Evolutionary conservation across 1,140 invertebrate genomes (phyloP).

Genomic region (Charaxes varanes): DNA sequence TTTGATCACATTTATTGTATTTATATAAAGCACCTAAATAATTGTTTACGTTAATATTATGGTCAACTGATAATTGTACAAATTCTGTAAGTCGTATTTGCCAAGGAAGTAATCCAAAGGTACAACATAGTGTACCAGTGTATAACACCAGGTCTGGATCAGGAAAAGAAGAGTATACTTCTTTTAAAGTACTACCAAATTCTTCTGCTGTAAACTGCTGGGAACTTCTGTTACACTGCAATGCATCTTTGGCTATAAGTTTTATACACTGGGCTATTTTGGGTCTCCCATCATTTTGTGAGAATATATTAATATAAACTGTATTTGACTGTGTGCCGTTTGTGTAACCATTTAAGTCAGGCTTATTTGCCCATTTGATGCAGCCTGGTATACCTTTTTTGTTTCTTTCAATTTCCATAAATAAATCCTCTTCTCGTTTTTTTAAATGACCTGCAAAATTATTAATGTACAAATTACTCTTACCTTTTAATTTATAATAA

Average conservation of each 20-base stretch:
- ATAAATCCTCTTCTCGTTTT: conserved; percentile 73
- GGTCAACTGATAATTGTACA: conserved; percentile 74
- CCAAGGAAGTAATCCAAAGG: conserved; percentile 81
- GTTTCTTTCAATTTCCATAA: conserved; percentile 69
- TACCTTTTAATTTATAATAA: no score
- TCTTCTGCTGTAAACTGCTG: conserved; percentile 51
- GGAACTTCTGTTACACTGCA: conserved; percentile 27
- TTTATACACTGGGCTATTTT: conserved; percentile 66
- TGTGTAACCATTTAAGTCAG: conserved; percentile 69
- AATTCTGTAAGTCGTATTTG: conserved; percentile 83
- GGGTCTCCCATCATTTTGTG: conserved; percentile 72
- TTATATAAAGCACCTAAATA: conserved; percentile 75
- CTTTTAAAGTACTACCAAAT: conserved; percentile 69
- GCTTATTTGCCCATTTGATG: conserved; percentile 74
- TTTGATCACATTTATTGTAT: conserved; percentile 80
- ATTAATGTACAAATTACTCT: no score
- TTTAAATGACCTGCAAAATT: conserved; percentile 75
- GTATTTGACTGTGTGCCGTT: conserved; percentile 75
- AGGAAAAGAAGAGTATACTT: conserved; percentile 72
- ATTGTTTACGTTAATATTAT: conserved; percentile 70
- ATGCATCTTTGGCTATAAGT: conserved; percentile 39
- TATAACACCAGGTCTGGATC: conserved; percentile 81
- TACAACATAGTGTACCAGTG: conserved; percentile 75
- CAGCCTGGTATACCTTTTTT: conserved; percentile 71
- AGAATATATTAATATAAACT: conserved; percentile 60